Base-by-base conservation (phyloP, 2,888 invertebrate species). In the Lepidochrysops patricia region DNA sequence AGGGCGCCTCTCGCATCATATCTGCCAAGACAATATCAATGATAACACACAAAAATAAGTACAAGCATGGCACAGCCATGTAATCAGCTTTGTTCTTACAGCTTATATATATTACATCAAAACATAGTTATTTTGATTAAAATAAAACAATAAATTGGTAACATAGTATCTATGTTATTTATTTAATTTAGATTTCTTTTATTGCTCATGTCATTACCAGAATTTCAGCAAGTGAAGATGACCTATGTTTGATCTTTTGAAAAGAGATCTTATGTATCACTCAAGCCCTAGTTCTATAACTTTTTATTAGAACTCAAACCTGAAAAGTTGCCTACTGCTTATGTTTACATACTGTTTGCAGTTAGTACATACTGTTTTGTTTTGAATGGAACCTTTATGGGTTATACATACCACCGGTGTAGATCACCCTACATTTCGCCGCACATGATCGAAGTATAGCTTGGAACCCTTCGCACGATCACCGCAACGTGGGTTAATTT, bases 1-100 rank as follows among this genome's bases (percentile, higher is more conserved):
- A 98, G 91, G 61, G 97, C 95, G 62, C 97, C 98, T 68, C 98
- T 92, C 64, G 96, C 97, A 90, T 98, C 98, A 88, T 98, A 98
- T 91, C 98, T 98, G 83, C 66, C 68, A 76, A 84, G 67, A 78
- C 71, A 76, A 70, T 63, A 29, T 2, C 2, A n/a, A 15, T 54
- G 54, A 43, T 65, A 59, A 63, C 13, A 35, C 54, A 32, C 35
- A 35, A 48, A 50, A 25, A 19, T 61, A 35, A 64, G 35, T 52
- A 50, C 35, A 9, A 27, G 4, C 25, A 26, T 26, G 26, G 35
- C 27, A 27, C 2, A 34, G 19, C 35, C 35, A 43, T 43, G 12
- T 23, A 19, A 43, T 19, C 13, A 19, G 43, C 23, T 43, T 23
- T 43, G 23, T 12, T 9, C 43, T 43, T 43, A 43, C 4, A 43